A percentile compares a stretch with the other conserved stretches of the same genome.
Evolutionary conservation across 2,797 vertebrate species (phyloP).

Genomic region (Falco berigora): DNA sequence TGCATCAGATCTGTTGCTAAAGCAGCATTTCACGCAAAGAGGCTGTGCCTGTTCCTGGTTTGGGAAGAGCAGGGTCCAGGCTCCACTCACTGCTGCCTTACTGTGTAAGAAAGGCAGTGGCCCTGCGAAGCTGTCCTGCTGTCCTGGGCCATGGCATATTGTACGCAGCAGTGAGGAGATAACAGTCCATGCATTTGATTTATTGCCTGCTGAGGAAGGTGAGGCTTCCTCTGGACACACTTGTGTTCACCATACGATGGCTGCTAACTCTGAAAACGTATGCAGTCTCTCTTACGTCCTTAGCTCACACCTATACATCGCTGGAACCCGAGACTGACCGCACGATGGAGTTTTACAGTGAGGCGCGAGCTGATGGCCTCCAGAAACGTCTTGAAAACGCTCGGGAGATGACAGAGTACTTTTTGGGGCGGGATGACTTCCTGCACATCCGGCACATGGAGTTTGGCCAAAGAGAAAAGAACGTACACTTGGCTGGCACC

Average conservation of each 20-base stretch:
- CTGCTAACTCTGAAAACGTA: neutral
- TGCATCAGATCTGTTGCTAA: neutral
- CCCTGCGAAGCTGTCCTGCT: neutral
- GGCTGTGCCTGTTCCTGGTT: neutral
- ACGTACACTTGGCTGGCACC: neutral
- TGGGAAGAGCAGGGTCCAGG: neutral
- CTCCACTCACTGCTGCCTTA: neutral
- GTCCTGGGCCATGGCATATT: neutral
- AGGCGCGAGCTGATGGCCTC: conserved; percentile 72
- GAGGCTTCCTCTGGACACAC: neutral
- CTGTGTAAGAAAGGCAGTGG: neutral
- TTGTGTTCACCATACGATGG: neutral
- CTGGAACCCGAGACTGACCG: conserved; percentile 67
- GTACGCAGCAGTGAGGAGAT: neutral
- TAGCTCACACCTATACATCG: conserved; percentile 77
- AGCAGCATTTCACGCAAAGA: neutral
- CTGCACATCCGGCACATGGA: conserved; percentile 70
- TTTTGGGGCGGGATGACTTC: conserved; percentile 76
- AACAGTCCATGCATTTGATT: neutral
- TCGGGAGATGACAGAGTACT: conserved; percentile 77
- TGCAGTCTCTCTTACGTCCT: neutral
- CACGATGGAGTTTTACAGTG: conserved; percentile 79
- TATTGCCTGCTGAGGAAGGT: neutral
- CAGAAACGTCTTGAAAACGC: conserved; percentile 67
- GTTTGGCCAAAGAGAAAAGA: conserved; percentile 63